Percentiles rank a stretch among this genome's conserved stretches.
These are phyloP conservation scores for Ictalurus furcatus DNA, from an alignment of 2,113 vertebrate species.

Conservation along the genomic window DNA sequence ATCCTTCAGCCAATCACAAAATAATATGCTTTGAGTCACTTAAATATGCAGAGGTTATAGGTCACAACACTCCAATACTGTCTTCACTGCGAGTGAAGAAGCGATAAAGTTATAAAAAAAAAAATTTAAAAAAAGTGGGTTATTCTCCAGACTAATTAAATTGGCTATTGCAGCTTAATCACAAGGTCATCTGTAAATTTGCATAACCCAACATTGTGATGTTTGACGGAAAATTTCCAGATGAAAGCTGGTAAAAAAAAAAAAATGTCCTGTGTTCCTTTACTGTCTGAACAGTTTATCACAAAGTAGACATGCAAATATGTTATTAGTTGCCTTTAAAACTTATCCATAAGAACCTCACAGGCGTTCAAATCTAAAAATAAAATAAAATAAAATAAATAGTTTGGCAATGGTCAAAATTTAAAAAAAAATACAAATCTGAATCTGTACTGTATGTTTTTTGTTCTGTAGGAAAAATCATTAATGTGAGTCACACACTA, in stretches of 20 bases:
- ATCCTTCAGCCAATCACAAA: background rate
- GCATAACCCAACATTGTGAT: background rate
- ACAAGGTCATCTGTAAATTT: constrained; percentile 6
- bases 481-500: background rate
- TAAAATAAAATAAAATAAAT: too few species aligned
- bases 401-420: background rate
- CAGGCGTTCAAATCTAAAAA: background rate
- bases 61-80: background rate
- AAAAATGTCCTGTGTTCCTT: background rate
- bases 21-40: background rate
- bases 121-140: background rate
- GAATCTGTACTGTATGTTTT: background rate
- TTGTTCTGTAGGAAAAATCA: background rate
- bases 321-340: background rate
- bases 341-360: background rate
- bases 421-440: background rate
- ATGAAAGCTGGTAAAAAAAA: background rate
- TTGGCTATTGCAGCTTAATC: background rate
- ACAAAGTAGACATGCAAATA: background rate
- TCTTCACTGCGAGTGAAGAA: background rate
- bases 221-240: background rate
- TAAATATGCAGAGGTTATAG: background rate
- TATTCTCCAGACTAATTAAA: background rate
- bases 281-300: background rate
- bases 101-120: background rate